Conservation (phyloP, 2,797 vertebrate genomes). For the Staurois parvus region DNA sequence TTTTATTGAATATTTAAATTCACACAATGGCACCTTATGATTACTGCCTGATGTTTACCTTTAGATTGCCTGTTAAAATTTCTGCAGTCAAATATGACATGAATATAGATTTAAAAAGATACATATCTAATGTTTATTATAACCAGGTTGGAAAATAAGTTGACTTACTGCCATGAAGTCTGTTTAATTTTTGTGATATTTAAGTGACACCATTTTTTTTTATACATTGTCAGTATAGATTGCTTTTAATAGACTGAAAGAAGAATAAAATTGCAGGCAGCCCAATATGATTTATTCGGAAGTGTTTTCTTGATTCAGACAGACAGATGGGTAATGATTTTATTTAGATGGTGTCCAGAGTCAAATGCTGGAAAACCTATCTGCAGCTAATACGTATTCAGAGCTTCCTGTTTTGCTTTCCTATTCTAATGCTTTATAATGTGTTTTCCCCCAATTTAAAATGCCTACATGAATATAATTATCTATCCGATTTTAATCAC, state of each 20-base stretch:
- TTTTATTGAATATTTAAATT: too few relatives aligned
- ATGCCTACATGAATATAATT: slow-evolving; percentile 63
- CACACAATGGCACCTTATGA: too few relatives aligned
- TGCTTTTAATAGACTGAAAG: not conserved
- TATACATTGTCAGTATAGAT: not conserved
- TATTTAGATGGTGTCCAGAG: slow-evolving; percentile 31
- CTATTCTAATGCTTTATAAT: slow-evolving; percentile 47
- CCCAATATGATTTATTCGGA: not conserved
- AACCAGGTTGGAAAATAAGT: not conserved
- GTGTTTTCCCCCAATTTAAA: slow-evolving; percentile 51
- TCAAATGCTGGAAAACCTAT: slow-evolving; percentile 34
- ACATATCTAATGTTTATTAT: not conserved
- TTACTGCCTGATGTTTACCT: too few relatives aligned
- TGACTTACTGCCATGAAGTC: not conserved
- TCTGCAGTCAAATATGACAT: not conserved
- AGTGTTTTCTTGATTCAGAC: not conserved
- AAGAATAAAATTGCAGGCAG: not conserved
- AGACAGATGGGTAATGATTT: slow-evolving; percentile 54
- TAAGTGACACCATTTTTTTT: not conserved
- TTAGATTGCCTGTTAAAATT: too few relatives aligned
- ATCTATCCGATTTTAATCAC: slow-evolving; percentile 73
- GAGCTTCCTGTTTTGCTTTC: slow-evolving; percentile 45
- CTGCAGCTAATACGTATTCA: slow-evolving; percentile 23
- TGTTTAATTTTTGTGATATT: not conserved
- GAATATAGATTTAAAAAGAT: not conserved